phyloP scores from a whole-genome alignment of 1,140 invertebrate genomes.

The Venustaconcha ellipsiformis region DNA sequence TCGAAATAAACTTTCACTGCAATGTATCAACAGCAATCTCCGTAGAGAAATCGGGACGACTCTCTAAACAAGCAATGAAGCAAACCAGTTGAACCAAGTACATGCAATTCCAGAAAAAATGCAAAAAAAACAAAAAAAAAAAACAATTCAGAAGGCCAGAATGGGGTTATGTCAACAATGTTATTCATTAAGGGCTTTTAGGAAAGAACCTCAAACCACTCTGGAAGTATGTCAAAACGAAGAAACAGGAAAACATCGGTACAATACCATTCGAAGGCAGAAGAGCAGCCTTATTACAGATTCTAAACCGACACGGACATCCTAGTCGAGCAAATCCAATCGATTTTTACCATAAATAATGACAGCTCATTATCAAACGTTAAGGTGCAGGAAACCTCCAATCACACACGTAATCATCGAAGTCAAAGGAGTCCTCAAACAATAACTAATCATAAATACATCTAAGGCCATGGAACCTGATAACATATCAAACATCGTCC shows the following conservation, averaged over 20 bases:
- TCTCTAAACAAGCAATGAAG: slow-evolving; percentile 19
- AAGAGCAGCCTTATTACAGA: slow-evolving; percentile 1
- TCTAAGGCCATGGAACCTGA: slow-evolving; percentile 13
- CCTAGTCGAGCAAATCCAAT: slow-evolving; percentile 21
- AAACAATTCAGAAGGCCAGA: slow-evolving; percentile 1
- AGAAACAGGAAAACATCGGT: slow-evolving; percentile 17
- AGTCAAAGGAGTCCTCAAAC: slow-evolving; percentile 5
- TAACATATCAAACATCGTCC: slow-evolving; percentile 11
- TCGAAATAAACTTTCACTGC: neutral
- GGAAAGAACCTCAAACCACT: slow-evolving; percentile 5
- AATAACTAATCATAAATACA: slow-evolving; percentile 1
- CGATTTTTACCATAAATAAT: slow-evolving; percentile 22
- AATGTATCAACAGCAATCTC: neutral
- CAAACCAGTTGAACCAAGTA: slow-evolving; percentile 19
- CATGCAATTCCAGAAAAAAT: slow-evolving; percentile 7
- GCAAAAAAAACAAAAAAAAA: neutral
- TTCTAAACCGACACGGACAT: slow-evolving; percentile 2
- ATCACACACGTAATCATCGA: neutral
- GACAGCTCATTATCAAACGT: neutral
- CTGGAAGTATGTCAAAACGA: slow-evolving; percentile 3
- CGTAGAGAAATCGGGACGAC: neutral
- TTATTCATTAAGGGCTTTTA: neutral
- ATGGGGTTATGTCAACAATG: slow-evolving; percentile 8
- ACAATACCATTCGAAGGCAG: neutral
- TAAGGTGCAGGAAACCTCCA: neutral